Percentiles rank a stretch among this genome's conserved stretches.
Evolutionary conservation across 2,113 vertebrate species (phyloP).

Genomic region (Sylvilagus bachmani): DNA sequence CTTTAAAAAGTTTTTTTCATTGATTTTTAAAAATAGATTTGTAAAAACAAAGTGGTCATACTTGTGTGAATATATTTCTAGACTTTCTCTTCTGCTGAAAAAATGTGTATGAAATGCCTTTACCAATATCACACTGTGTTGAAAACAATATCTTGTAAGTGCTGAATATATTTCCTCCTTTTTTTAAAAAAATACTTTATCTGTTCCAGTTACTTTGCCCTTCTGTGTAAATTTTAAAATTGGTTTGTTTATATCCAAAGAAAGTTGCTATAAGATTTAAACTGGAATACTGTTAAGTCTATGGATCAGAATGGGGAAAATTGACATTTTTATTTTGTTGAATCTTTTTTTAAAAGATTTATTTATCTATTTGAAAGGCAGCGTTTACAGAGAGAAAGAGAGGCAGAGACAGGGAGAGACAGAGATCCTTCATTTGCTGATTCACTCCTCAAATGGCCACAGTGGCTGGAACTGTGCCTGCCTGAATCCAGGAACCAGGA

Average conservation of each 20-base stretch:
- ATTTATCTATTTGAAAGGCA: too few species aligned
- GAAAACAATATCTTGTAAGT: neutral
- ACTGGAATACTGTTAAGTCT: neutral
- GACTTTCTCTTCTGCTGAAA: neutral
- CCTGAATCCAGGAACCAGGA: too few species aligned
- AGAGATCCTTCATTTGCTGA: too few species aligned
- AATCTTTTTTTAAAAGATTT: neutral
- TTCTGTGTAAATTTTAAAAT: constrained; percentile 8
- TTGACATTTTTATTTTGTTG: neutral
- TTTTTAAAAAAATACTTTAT: neutral
- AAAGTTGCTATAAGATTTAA: neutral
- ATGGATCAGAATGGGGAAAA: neutral
- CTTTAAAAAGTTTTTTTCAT: neutral
- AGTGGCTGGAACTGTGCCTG: too few species aligned
- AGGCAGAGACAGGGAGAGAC: too few species aligned
- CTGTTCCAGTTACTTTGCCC: neutral
- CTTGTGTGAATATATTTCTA: neutral
- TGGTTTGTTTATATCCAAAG: neutral
- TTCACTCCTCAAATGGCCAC: too few species aligned
- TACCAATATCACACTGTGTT: neutral
- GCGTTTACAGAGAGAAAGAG: too few species aligned
- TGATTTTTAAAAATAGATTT: too few species aligned
- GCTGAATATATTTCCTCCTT: neutral
- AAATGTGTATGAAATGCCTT: neutral
- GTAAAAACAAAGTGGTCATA: neutral